phyloP scores from a whole-genome alignment of 2,113 vertebrate genomes.

The Nibea coibor region DNA sequence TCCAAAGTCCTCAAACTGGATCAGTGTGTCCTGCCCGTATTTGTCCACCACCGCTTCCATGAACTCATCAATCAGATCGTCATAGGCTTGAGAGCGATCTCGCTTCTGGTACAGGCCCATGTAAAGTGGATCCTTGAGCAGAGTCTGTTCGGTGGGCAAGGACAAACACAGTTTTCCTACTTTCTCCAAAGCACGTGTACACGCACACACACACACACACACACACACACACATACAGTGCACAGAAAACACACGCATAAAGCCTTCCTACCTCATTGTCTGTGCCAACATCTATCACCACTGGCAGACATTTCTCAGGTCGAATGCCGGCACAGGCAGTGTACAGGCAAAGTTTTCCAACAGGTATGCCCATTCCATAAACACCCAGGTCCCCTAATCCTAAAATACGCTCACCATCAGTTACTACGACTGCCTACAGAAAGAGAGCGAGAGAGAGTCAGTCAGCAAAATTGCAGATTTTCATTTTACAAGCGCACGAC shows the following conservation, averaged over 20 bases:
- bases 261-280: slow-evolving; percentile 88
- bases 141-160: slow-evolving; percentile 77
- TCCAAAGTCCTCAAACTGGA: slow-evolving; percentile 98
- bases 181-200: not conserved
- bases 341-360: slow-evolving; percentile 96
- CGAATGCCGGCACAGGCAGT: slow-evolving; percentile 95
- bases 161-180: not conserved
- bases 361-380: slow-evolving; percentile 98
- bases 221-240: not conserved
- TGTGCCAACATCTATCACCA: slow-evolving; percentile 96
- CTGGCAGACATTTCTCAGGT: slow-evolving; percentile 93
- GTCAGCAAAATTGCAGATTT: slow-evolving; percentile 2
- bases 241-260: not conserved
- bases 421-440: slow-evolving; percentile 95
- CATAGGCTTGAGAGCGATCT: slow-evolving; percentile 92
- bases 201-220: not conserved
- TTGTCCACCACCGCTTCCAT: slow-evolving; percentile 97
- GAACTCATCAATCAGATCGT: slow-evolving; percentile 97
- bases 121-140: slow-evolving; percentile 94
- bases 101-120: slow-evolving; percentile 97
- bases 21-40: slow-evolving; percentile 94
- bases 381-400: slow-evolving; percentile 96
- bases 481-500: not conserved
- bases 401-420: slow-evolving; percentile 96
- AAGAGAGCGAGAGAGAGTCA: not conserved